Evolutionary conservation across 2,888 invertebrate species (phyloP).

Genomic region (Drosophila crucigera): DNA sequence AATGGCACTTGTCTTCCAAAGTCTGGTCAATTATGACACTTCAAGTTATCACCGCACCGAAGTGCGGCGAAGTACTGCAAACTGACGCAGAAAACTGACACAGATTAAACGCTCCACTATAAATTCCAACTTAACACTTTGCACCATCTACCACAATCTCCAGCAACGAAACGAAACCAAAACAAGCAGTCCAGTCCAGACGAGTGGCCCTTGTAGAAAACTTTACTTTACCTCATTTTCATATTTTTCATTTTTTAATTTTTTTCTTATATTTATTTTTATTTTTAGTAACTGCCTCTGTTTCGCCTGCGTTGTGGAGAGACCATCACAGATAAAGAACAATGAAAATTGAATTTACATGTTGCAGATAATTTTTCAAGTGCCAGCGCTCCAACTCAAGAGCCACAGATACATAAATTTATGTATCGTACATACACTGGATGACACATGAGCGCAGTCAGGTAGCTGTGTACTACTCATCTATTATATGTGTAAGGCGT

Average conservation of each 20-base stretch:
- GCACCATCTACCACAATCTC: slow-evolving; percentile 40
- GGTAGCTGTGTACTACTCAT: slow-evolving; percentile 45
- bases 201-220: slow-evolving; percentile 55
- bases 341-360: slow-evolving; percentile 84
- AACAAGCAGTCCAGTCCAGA: slow-evolving; percentile 38
- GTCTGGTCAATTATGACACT: slow-evolving; percentile 84
- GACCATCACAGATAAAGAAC: slow-evolving; percentile 77
- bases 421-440: slow-evolving; percentile 11
- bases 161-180: slow-evolving; percentile 1
- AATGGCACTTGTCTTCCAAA: slow-evolving; percentile 83
- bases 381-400: slow-evolving; percentile 59
- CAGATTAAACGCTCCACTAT: slow-evolving; percentile 79
- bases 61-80: slow-evolving; percentile 34
- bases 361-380: slow-evolving; percentile 83
- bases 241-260: slow-evolving; percentile 12
- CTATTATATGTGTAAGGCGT: slow-evolving; percentile 19
- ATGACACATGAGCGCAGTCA: slow-evolving; percentile 57
- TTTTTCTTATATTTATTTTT: slow-evolving; percentile 26
- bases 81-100: slow-evolving; percentile 64
- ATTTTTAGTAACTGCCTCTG: slow-evolving; percentile 72
- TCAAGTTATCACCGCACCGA: slow-evolving; percentile 80
- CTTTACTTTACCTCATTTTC: slow-evolving; percentile 35
- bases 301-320: slow-evolving; percentile 37
- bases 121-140: slow-evolving; percentile 78
- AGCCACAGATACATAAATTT: slow-evolving; percentile 37